phyloP scores from a whole-genome alignment of 2,797 vertebrate genomes.

The Phoxinus dragarum region DNA sequence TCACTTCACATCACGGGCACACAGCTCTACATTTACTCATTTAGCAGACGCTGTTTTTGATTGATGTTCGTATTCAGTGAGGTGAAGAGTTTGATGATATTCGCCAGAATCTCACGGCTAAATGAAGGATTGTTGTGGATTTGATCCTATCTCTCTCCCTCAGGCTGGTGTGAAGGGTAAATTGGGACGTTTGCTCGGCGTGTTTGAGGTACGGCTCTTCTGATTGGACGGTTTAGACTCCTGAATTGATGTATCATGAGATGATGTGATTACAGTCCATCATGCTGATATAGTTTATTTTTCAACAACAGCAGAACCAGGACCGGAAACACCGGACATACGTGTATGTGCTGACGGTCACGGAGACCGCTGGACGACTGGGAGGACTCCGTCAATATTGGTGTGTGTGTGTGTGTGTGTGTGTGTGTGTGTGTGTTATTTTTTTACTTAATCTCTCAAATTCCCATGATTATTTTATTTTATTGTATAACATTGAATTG shows the following conservation, averaged over 20 bases:
- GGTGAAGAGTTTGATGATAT: background rate
- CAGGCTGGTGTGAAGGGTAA: conserved; percentile 97
- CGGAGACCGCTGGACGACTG: conserved; percentile 96
- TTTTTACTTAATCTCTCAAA: too few species aligned
- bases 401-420: conserved; percentile 70
- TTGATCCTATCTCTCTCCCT: conserved; percentile 44
- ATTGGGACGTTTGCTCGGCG: conserved; percentile 92
- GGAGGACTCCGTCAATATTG: conserved; percentile 98
- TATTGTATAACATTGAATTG: too few species aligned
- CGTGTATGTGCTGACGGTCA: conserved; percentile 95
- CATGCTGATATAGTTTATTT: conserved; percentile 27
- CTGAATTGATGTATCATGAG: background rate
- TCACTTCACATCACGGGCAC: background rate
- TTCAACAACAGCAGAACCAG: conserved; percentile 89
- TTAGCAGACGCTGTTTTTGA: background rate
- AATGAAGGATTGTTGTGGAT: background rate
- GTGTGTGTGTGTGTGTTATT: conserved; percentile 57
- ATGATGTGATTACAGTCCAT: background rate
- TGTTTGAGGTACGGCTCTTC: conserved; percentile 91
- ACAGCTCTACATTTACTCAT: background rate
- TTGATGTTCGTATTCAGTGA: background rate
- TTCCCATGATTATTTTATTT: too few species aligned
- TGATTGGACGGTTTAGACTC: background rate
- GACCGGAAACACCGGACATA: conserved; percentile 97
- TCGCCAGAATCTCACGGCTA: background rate